Base-by-base conservation (phyloP, 2,113 vertebrate genomes). In the Callopanchax toddi region DNA sequence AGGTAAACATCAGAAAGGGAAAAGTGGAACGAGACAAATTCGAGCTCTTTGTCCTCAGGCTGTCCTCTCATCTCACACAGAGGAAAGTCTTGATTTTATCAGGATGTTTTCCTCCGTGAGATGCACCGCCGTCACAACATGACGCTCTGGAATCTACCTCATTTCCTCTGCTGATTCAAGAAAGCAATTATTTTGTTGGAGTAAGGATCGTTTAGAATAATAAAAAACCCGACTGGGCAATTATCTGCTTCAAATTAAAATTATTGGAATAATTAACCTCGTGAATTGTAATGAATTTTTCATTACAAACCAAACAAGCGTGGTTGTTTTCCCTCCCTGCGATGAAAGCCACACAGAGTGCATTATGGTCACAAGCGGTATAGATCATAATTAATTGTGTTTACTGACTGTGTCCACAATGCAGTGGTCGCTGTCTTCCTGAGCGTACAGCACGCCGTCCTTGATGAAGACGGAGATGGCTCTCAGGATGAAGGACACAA, bases 381-480 rank as follows among this genome's bases (percentile, higher is more conserved):
- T 25, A 22, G 18, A 49, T 37, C 23, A 23, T 8, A 23, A 21
- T 11, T 2, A 9, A 13, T 15, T 26, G 36, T 16, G 3, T 21
- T 34, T 37, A 83, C 91, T 86, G 48, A 98, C 96, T 0, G 95
- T 96, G 44, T 95, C 94, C 39, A 91, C 64, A 3, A 94, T 96
- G 72, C 97, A 99, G 81, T 98, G 96, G 74, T 95, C 94, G 54
- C 89, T 95, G 78, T 98, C 95, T 54, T 97, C 95, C 53, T 98
- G 94, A 0, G 96, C 93, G 0, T 97, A 99, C 52, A 99, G 90
- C 55, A 99, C 92, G 1, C 96, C 96, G 0, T 99, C 97, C 67
- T 99, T 99, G 81, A 99, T 99, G 90, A 99, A 99, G 53, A 98
- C 97, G 0, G 97, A 98, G 82, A 98, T 95, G 53, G 97, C 97